Evolutionary conservation across 2,888 invertebrate species (phyloP), one percentile per base, ranked within the genome.

Genomic region (Mesorhabditis spiculigera): DNA sequence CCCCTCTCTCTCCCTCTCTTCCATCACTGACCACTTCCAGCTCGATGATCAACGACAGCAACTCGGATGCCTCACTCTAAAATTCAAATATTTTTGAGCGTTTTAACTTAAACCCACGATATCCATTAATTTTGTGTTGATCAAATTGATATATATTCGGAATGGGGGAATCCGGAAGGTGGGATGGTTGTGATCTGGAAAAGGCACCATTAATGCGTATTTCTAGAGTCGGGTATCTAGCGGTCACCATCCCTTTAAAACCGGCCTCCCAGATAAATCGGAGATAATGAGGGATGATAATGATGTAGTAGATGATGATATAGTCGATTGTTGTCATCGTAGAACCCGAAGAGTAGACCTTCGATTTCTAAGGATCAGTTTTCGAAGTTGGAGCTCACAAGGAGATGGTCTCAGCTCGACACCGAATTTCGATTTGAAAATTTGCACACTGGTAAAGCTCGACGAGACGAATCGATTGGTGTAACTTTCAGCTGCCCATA

Each of bases 61-160:
- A n/a, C 58, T 50, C 58, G 58, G 8, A 13, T 10, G 58, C 58
- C 58, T 50, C 58, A 50, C n/a, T 50, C 58, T 50, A 50, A 50
- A 50, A 50, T 50, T 13, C 58, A 50, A 50, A 50, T 50, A 50
- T 50, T 13, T 10, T 50, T 50, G 28, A 50, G 58, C 58, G 8
- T n/a, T 50, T 13, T 50, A 50, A 50, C n/a, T 10, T 10, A 50
- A 50, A 50, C 58, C 58, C 58, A 50, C 58, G n/a, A 50, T 50
- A n/a, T 50, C 58, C 58, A 50, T 50, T n/a, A 50, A 50, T n/a
- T 50, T 50, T 10, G 58, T n/a, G n/a, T 50, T 50, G 58, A 50
- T 50, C 58, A 50, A n/a, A 50, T 50, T 50, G 58, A 50, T n/a
- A n/a, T 50, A 50, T 10, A 50, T 50, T 50, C n/a, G 8, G 58